These are phyloP conservation scores for Eptesicus fuscus DNA, from an alignment of 2,113 vertebrate species.

Conservation along the genomic window DNA sequence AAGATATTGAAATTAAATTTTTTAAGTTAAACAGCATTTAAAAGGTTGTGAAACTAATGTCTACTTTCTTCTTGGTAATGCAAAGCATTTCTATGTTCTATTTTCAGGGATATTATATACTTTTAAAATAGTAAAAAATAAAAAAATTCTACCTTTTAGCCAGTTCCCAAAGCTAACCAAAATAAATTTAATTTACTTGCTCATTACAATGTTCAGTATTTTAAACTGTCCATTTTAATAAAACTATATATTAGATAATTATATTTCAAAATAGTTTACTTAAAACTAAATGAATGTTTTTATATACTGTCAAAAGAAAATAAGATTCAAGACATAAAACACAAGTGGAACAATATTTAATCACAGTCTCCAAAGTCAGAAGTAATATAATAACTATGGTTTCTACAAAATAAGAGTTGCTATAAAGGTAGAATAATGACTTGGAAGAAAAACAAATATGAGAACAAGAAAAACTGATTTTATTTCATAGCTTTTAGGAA, in stretches of 20 bases:
- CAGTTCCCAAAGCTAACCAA: neutral
- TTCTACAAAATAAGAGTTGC: neutral
- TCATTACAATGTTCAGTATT: neutral
- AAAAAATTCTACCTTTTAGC: neutral
- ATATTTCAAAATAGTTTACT: conserved; percentile 4
- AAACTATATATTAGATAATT: neutral
- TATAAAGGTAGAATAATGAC: neutral
- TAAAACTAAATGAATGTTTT: conserved; percentile 19
- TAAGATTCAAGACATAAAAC: neutral
- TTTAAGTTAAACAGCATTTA: neutral
- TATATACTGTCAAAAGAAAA: neutral
- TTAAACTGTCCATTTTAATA: conserved; percentile 18
- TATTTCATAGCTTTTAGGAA: neutral
- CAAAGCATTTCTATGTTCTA: neutral
- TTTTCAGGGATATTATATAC: neutral
- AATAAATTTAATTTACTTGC: conserved; percentile 6
- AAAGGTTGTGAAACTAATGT: neutral
- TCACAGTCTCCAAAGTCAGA: neutral
- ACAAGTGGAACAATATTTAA: neutral
- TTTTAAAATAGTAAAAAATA: conserved; percentile 10
- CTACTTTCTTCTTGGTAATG: neutral
- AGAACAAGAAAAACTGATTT: neutral
- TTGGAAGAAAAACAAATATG: neutral
- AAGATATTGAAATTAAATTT: neutral
- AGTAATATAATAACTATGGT: neutral